Evolutionary conservation across 2,888 invertebrate species (phyloP).

Genomic region (Acleris holmiana): DNA sequence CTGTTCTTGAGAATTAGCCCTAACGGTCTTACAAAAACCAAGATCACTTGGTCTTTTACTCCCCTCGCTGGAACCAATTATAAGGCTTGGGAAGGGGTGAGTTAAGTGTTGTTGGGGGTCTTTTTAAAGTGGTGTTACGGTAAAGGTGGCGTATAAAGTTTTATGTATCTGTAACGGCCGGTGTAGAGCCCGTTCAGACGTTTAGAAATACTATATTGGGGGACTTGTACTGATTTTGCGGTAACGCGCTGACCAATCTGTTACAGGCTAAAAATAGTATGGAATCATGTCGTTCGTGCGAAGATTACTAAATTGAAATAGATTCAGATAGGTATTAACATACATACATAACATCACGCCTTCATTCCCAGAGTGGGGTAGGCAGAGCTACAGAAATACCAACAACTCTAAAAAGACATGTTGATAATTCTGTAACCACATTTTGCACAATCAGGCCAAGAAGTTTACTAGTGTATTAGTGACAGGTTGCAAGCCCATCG

Average conservation of each 20-base stretch:
- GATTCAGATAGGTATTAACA: too few species aligned
- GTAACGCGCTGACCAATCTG: conserved; percentile 5
- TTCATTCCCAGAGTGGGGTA: too few species aligned
- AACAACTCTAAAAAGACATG: too few species aligned
- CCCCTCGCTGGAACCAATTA: not conserved
- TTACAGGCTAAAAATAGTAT: too few species aligned
- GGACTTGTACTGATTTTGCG: conserved; percentile 9
- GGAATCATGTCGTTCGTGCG: too few species aligned
- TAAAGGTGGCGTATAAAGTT: conserved; percentile 36
- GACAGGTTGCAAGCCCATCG: too few species aligned
- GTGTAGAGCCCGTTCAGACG: conserved; percentile 23
- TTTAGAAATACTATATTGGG: conserved; percentile 21
- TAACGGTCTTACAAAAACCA: conserved; percentile 19
- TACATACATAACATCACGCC: too few species aligned
- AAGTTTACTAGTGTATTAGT: too few species aligned
- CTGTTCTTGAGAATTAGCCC: conserved; percentile 35
- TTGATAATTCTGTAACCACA: too few species aligned
- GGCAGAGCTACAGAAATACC: too few species aligned
- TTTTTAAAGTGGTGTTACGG: conserved; percentile 8
- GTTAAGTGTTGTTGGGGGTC: conserved; percentile 1
- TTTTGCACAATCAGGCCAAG: too few species aligned
- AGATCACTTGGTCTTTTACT: conserved; percentile 7
- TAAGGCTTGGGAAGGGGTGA: not conserved
- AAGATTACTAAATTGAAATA: too few species aligned
- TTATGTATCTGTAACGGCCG: conserved; percentile 34